Percentiles rank a stretch among this genome's conserved stretches.
phyloP scores from a whole-genome alignment of 2,113 vertebrate species.

The Spizaetus ornatus region DNA sequence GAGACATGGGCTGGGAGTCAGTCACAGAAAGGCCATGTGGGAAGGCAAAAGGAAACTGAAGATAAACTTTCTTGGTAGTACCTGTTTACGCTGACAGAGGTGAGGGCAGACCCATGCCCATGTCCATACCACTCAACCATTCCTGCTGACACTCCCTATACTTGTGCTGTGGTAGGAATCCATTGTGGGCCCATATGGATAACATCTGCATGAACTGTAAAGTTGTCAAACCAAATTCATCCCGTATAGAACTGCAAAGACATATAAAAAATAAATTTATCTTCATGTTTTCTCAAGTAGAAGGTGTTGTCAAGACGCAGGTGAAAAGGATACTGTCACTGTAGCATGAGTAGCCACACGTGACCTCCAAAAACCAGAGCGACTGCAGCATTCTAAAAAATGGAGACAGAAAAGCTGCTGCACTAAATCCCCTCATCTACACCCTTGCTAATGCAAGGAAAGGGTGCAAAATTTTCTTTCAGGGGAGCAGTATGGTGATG shows the following conservation, averaged over 20 bases:
- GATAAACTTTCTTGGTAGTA: background rate
- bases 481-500: background rate
- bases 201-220: background rate
- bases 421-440: background rate
- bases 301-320: background rate
- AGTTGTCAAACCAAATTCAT: background rate
- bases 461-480: background rate
- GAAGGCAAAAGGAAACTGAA: background rate
- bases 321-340: background rate
- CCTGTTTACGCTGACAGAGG: background rate
- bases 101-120: background rate
- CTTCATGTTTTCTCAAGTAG: background rate
- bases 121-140: background rate
- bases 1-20: background rate
- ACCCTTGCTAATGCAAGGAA: background rate
- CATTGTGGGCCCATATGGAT: background rate
- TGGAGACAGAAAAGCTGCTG: background rate
- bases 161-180: background rate
- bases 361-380: background rate
- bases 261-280: background rate
- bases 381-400: fast-evolving
- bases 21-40: background rate
- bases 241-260: background rate
- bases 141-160: background rate
- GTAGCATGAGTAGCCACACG: background rate